phyloP scores from a whole-genome alignment of 2,888 invertebrate genomes.

The Agrilus cyanescens region DNA sequence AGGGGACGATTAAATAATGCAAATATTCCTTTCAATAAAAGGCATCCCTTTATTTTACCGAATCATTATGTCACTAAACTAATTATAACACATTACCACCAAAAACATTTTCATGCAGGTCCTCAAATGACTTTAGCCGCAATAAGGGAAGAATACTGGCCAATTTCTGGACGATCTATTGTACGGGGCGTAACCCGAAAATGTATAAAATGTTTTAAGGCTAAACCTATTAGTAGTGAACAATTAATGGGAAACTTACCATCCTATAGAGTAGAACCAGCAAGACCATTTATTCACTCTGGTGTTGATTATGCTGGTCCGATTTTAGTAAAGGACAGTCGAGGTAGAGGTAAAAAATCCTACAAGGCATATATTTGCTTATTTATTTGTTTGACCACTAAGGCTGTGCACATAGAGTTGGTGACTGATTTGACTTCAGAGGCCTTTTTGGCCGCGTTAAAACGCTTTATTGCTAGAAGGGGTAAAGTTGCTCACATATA shows the following conservation, averaged over 20 bases:
- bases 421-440: conserved; percentile 21
- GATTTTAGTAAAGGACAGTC: conserved; percentile 11
- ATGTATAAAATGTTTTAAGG: conserved; percentile 10
- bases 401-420: conserved; percentile 24
- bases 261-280: conserved; percentile 3
- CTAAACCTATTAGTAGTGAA: conserved; percentile 7
- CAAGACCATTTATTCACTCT: conserved; percentile 8
- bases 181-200: conserved; percentile 4
- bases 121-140: conserved; percentile 16
- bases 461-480: conserved; percentile 21
- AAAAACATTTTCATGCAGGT: conserved; percentile 17
- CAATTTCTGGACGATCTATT: conserved; percentile 3
- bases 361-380: too few species aligned
- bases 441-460: conserved; percentile 21
- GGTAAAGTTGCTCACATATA: conserved; percentile 19
- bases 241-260: conserved; percentile 13
- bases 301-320: conserved; percentile 21
- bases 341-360: conserved; percentile 9
- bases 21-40: conserved; percentile 9
- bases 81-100: conserved; percentile 17
- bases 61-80: conserved; percentile 17
- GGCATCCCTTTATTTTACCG: conserved; percentile 21
- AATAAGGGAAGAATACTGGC: conserved; percentile 12
- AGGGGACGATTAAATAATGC: conserved; percentile 19
- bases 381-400: conserved; percentile 10